Conservation (phyloP, 1,140 invertebrate genomes). For the Carposina sasakii region DNA sequence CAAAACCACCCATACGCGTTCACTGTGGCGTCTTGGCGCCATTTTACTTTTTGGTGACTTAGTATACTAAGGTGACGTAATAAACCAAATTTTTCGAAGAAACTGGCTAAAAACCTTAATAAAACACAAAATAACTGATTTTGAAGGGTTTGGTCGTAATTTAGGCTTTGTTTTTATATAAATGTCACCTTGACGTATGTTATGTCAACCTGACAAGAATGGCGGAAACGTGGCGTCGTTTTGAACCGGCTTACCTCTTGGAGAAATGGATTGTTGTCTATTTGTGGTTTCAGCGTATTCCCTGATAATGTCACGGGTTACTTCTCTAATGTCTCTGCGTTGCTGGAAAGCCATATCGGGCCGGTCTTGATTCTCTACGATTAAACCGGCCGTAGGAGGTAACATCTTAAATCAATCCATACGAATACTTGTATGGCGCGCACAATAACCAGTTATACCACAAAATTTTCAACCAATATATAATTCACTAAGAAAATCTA, state of each 20-base stretch:
- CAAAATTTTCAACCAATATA: too few species aligned
- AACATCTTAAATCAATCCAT: conserved; percentile 68
- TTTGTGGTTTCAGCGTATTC: conserved; percentile 57
- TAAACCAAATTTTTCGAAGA: conserved; percentile 52
- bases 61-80: conserved; percentile 59
- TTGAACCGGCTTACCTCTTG: conserved; percentile 66
- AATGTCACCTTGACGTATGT: conserved; percentile 67
- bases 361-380: conserved; percentile 57
- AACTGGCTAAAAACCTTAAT: too few species aligned
- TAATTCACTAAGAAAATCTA: too few species aligned
- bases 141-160: too few species aligned
- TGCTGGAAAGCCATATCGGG: conserved; percentile 64
- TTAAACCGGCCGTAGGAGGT: conserved; percentile 66
- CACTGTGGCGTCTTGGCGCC: conserved; percentile 66
- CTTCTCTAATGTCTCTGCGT: conserved; percentile 60
- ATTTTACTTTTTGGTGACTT: conserved; percentile 66
- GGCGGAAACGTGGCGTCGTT: conserved; percentile 70
- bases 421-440: conserved; percentile 34
- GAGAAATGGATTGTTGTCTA: conserved; percentile 59
- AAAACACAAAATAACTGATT: too few species aligned
- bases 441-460: too few species aligned
- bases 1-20: too few species aligned
- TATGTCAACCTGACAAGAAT: conserved; percentile 67
- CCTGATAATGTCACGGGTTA: conserved; percentile 62
- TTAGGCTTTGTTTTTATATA: conserved; percentile 58